These are phyloP conservation scores for Oxyteleia sp. DNA, from an alignment of 2,888 invertebrate genomes.

Conservation along the genomic window DNA sequence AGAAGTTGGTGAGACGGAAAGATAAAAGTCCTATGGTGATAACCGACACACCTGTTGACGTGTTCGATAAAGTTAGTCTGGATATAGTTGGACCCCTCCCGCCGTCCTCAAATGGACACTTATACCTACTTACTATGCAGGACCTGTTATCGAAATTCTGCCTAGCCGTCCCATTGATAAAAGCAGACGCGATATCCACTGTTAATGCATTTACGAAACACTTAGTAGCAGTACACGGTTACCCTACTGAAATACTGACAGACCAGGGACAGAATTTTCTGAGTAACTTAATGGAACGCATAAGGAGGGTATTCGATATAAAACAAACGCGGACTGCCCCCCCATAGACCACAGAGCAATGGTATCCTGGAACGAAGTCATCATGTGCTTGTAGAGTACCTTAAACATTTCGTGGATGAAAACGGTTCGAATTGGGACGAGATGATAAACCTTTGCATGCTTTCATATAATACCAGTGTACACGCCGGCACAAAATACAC, in stretches of 20 bases:
- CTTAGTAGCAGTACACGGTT: background rate
- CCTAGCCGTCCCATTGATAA: background rate
- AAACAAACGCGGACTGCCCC: background rate
- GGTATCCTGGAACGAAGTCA: background rate
- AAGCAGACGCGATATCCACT: background rate
- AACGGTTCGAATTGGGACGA: constrained; percentile 7
- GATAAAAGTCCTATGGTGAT: background rate
- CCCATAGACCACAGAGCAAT: background rate
- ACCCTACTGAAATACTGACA: background rate
- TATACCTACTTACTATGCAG: constrained; percentile 4
- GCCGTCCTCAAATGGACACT: background rate
- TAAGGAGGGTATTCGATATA: background rate
- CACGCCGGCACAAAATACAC: constrained; percentile 43
- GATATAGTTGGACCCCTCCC: background rate
- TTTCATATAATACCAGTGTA: constrained; percentile 19
- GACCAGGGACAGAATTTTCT: background rate
- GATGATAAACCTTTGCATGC: background rate
- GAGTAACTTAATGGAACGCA: background rate
- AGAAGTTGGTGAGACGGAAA: background rate
- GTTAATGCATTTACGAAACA: background rate
- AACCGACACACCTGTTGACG: background rate
- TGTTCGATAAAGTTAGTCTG: background rate
- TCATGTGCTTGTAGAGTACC: background rate
- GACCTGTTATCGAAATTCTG: background rate
- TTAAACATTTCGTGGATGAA: constrained; percentile 19